Base-by-base conservation (phyloP, 2,888 invertebrate genomes). In the Drosophila neotestacea region DNA sequence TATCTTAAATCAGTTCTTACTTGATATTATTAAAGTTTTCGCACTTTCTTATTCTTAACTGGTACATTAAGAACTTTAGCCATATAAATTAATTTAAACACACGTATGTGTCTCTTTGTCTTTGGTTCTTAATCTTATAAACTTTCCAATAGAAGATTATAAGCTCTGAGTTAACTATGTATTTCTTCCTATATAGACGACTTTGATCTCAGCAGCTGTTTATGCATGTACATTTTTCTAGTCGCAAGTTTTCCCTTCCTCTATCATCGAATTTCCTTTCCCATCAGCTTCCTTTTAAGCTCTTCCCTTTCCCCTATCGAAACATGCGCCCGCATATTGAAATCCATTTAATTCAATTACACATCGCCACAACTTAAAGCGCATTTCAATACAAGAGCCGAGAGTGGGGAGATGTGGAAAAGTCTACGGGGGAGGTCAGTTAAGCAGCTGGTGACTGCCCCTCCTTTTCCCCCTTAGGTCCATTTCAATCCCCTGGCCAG, bases 291-390 rank as follows among this genome's bases (percentile, higher is more conserved):
- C 50, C 11, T 6, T 13, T 13, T n/a, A 13, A 38, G 38, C 28
- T 10, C 6, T 30, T 13, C 47, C 38, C 47, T 48, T 59, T 39
- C 11, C 32, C 60, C 30, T 50, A 38, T 34, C 62, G 51, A 68
- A 81, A 76, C 84, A 88, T 88, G 87, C 56, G 88, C 88, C 88
- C 88, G 84, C 88, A 84, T 84, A 84, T 84, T 86, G 86, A 86
- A 84, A 88, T 84, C 88, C 84, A 86, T 84, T 84, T 84, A 84
- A 84, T 84, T 84, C 84, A 84, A 84, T 88, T 88, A 84, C 84
- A 78, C 65, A 81, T 78, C 68, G 73, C 84, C 84, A 73, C 88
- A 84, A 86, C 84, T 84, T 88, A 78, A 88, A 84, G 88, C 84
- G 76, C 75, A 81, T 79, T 79, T 79, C 79, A 81, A 81, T 79